A percentile compares a stretch with the other conserved stretches of the same genome.
These are phyloP conservation scores for Drepanosiphum platanoidis DNA, from an alignment of 2,888 invertebrate species.

Conservation along the genomic window DNA sequence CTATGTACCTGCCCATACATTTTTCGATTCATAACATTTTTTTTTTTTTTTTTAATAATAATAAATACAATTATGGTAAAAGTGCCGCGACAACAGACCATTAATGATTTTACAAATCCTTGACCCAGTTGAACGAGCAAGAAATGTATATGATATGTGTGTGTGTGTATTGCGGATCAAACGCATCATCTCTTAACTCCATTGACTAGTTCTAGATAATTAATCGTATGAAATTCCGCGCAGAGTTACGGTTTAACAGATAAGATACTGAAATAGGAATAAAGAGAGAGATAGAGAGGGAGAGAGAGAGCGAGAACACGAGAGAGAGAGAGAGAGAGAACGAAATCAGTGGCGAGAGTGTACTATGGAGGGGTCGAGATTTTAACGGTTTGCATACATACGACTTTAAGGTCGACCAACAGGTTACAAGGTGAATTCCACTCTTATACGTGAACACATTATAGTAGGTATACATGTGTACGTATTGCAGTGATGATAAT, in stretches of 20 bases:
- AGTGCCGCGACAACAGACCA: slow-evolving; percentile 27
- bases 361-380: slow-evolving; percentile 41
- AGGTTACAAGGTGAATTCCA: slow-evolving; percentile 61
- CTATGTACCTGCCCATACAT: not conserved
- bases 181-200: slow-evolving; percentile 43
- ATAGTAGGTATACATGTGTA: not conserved
- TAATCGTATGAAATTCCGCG: slow-evolving; percentile 43
- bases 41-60: slow-evolving; percentile 35
- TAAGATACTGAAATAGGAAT: slow-evolving; percentile 16
- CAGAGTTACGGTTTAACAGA: slow-evolving; percentile 13
- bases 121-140: slow-evolving; percentile 56
- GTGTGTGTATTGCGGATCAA: slow-evolving; percentile 27
- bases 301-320: not conserved
- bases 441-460: slow-evolving; percentile 4
- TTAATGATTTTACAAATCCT: slow-evolving; percentile 56
- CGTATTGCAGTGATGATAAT: slow-evolving; percentile 24
- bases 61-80: slow-evolving; percentile 22
- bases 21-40: slow-evolving; percentile 14
- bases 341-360: not conserved
- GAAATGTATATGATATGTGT: not conserved
- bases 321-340: slow-evolving; percentile 13
- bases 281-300: not conserved
- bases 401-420: slow-evolving; percentile 55
- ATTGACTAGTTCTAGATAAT: slow-evolving; percentile 55
- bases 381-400: slow-evolving; percentile 51